A percentile compares a stretch with the other conserved stretches of the same genome.
These are phyloP conservation scores for Drosophila sturtevanti DNA, from an alignment of 1,140 invertebrate genomes.

Conservation along the genomic window DNA sequence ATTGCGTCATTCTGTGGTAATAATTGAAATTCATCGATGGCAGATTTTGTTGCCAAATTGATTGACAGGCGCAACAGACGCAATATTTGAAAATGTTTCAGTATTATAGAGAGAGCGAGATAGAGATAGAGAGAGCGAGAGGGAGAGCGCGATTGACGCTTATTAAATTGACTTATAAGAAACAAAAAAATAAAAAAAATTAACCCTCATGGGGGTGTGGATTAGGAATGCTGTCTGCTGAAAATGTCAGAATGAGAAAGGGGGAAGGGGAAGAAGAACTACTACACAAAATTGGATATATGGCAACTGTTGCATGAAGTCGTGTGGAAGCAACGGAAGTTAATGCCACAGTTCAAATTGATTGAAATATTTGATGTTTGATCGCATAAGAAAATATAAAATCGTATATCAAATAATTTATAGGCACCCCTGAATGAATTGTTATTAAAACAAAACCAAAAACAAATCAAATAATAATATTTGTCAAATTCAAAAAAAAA, in stretches of 20 bases:
- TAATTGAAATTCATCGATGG: constrained; percentile 74
- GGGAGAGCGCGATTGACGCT: constrained; percentile 58
- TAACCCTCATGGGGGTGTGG: background rate
- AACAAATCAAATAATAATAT: background rate
- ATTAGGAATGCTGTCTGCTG: background rate
- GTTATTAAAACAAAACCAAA: no score
- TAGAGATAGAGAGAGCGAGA: no score
- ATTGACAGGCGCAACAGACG: constrained; percentile 56
- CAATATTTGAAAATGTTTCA: constrained; percentile 5
- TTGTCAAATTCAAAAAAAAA: background rate
- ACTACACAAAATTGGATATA: constrained; percentile 12
- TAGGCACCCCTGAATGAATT: background rate
- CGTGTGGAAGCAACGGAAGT: constrained; percentile 41
- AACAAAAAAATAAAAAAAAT: background rate
- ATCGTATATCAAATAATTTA: background rate
- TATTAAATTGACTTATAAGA: constrained; percentile 70
- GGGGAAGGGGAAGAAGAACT: background rate
- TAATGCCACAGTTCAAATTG: background rate
- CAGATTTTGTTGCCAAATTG: constrained; percentile 59
- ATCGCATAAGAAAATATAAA: background rate
- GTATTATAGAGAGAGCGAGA: no score
- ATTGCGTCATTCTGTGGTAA: constrained; percentile 33
- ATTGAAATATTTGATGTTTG: background rate
- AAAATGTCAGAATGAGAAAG: background rate
- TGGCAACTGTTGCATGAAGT: constrained; percentile 51